phyloP scores from a whole-genome alignment of 92 coral and sea anemone genomes.

The Paragorgia papillata region DNA sequence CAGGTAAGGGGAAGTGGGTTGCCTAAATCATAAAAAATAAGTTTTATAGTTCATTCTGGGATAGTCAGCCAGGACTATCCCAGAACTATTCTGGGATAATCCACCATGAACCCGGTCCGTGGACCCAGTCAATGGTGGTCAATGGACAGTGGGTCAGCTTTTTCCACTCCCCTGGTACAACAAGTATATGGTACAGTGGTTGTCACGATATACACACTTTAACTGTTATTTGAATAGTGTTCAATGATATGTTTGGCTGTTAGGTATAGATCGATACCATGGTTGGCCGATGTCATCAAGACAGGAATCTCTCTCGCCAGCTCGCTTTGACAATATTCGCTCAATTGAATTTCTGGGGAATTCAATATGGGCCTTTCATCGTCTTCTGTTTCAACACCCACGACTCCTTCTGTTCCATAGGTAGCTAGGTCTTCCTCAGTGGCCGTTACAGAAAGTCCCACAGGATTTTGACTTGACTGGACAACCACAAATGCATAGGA shows the following conservation, averaged over 20 bases:
- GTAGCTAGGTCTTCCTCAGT: too few relatives aligned
- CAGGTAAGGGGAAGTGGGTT: too few relatives aligned
- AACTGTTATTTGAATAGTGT: constrained; percentile 46
- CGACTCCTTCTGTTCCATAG: constrained; percentile 60
- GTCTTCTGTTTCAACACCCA: constrained; percentile 26
- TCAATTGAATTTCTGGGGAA: constrained; percentile 29
- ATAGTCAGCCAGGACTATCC: too few relatives aligned
- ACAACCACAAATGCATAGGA: constrained; percentile 69
- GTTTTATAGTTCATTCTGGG: too few relatives aligned
- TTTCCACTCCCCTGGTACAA: too few relatives aligned
- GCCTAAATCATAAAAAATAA: too few relatives aligned
- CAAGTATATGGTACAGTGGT: too few relatives aligned
- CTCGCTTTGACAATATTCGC: constrained; percentile 40
- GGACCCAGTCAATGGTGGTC: too few relatives aligned
- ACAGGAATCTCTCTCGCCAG: constrained; percentile 48
- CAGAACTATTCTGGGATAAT: too few relatives aligned
- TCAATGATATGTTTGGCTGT: constrained; percentile 52
- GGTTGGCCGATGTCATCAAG: constrained; percentile 38
- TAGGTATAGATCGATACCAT: constrained; percentile 61
- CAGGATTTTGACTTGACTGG: constrained; percentile 71
- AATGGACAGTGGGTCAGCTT: too few relatives aligned
- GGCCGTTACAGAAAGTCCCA: too few relatives aligned
- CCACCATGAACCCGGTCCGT: too few relatives aligned
- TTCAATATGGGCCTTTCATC: constrained; percentile 57
- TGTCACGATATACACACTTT: constrained; percentile 2